phyloP scores from a whole-genome alignment of 2,113 vertebrate species.

The Clarias batrachus region DNA sequence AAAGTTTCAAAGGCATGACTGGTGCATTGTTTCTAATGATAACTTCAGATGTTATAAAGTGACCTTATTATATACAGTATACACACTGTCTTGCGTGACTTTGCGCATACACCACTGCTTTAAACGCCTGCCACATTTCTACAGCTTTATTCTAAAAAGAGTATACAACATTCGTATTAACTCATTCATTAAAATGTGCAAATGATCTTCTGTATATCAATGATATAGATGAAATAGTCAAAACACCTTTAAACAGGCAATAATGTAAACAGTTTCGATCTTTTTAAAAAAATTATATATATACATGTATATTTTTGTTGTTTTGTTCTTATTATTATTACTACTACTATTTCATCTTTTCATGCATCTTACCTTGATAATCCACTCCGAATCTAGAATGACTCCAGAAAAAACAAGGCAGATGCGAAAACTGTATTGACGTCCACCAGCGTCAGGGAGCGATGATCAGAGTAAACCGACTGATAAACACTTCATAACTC shows the following conservation, averaged over 20 bases:
- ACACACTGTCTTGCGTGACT: neutral
- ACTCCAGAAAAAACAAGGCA: slow-evolving; percentile 59
- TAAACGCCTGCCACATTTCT: neutral
- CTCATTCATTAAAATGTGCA: too few species aligned
- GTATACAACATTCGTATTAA: too few species aligned
- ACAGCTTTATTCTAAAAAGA: neutral
- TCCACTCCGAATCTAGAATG: slow-evolving; percentile 40
- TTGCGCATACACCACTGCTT: slow-evolving; percentile 11
- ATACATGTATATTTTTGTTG: neutral
- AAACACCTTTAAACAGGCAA: neutral
- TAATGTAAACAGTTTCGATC: neutral
- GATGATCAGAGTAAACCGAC: slow-evolving; percentile 64
- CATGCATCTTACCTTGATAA: slow-evolving; percentile 65
- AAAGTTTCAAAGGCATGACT: neutral
- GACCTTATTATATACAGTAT: slow-evolving; percentile 1
- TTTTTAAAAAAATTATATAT: neutral
- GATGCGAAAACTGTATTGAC: slow-evolving; percentile 55
- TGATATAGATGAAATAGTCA: neutral
- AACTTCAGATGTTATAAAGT: neutral
- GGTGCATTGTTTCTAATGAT: neutral
- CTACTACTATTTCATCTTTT: neutral
- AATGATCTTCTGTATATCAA: neutral
- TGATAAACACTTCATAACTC: slow-evolving; percentile 56
- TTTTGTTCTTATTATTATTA: neutral
- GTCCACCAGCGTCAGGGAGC: slow-evolving; percentile 42